Conservation (phyloP, 2,888 invertebrate species). For the Watsonalla cultraria region DNA sequence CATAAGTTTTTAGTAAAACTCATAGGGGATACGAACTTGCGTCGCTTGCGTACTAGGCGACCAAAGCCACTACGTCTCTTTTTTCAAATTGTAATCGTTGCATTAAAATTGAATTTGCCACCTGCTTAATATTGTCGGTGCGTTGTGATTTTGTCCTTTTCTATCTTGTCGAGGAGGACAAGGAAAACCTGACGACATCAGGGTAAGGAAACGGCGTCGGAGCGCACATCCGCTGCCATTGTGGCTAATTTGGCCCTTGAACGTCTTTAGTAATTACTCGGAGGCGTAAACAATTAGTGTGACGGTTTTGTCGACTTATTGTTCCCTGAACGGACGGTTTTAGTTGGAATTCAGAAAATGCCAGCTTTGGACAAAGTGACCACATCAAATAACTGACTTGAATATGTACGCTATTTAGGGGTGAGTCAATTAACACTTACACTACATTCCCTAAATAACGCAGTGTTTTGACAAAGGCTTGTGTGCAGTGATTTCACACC, state of each 20-base stretch:
- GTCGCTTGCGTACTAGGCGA: too few species aligned
- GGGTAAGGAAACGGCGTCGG: constrained; percentile 58
- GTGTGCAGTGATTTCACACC: too few species aligned
- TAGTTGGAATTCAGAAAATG: too few species aligned
- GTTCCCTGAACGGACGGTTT: background rate
- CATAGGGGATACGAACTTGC: too few species aligned
- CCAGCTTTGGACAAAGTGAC: too few species aligned
- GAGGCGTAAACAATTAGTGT: constrained; percentile 48
- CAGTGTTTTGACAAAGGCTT: too few species aligned
- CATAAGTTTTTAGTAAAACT: too few species aligned
- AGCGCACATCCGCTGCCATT: constrained; percentile 59
- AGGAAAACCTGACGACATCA: constrained; percentile 26
- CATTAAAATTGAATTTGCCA: constrained; percentile 66
- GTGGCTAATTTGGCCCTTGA: constrained; percentile 44
- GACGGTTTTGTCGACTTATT: constrained; percentile 20
- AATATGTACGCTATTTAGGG: too few species aligned
- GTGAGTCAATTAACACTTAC: too few species aligned
- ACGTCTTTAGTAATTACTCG: constrained; percentile 50
- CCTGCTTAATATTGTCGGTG: constrained; percentile 35
- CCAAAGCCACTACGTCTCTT: too few species aligned
- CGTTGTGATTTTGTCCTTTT: constrained; percentile 15
- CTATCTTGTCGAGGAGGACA: constrained; percentile 24
- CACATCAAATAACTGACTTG: too few species aligned
- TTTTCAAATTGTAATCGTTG: constrained; percentile 14
- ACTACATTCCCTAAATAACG: too few species aligned